Conservation (phyloP, 2,797 vertebrate species). For the Urosaurus nigricauda region DNA sequence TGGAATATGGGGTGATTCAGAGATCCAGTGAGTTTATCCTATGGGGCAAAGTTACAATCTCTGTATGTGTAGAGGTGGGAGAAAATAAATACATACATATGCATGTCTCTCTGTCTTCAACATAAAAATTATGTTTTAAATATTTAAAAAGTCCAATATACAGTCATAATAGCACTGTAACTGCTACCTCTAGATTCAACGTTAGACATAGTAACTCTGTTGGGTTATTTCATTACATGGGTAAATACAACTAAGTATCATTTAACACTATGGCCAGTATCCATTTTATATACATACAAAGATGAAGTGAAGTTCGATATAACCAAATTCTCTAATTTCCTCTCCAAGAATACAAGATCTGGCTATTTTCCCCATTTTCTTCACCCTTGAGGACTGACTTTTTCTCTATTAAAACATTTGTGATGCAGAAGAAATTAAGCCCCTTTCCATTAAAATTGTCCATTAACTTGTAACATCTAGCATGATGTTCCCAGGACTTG, state of each 20-base stretch:
- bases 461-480: constrained; percentile 3
- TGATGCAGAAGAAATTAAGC: constrained; percentile 4
- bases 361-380: not conserved
- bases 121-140: no score
- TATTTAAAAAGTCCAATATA: not conserved
- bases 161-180: not conserved
- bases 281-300: not conserved
- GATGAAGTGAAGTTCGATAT: not conserved
- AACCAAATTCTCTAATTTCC: not conserved
- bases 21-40: not conserved
- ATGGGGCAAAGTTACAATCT: not conserved
- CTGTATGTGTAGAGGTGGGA: not conserved
- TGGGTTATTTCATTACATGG: not conserved
- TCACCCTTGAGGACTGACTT: not conserved
- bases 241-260: not conserved
- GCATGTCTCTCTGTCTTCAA: not conserved
- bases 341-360: not conserved
- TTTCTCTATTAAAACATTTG: not conserved
- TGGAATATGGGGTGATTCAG: not conserved
- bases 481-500: not conserved
- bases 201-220: not conserved
- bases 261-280: not conserved
- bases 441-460: constrained; percentile 7
- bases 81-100: not conserved
- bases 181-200: not conserved